Percentiles rank a stretch among this genome's conserved stretches.
phyloP scores from a whole-genome alignment of 2,113 vertebrate genomes.

The Podarcis muralis region DNA sequence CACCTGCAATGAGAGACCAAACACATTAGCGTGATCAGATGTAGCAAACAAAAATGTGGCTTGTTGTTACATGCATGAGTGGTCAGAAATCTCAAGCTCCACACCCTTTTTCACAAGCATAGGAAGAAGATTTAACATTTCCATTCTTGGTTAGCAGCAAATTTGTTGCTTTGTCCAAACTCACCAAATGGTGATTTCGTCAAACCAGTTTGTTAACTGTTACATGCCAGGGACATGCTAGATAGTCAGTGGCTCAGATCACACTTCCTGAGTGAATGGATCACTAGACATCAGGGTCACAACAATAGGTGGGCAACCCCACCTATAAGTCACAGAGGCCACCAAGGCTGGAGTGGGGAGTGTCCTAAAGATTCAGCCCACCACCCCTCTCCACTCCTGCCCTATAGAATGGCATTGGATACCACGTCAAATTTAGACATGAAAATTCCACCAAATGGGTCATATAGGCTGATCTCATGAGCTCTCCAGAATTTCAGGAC shows the following conservation, averaged over 20 bases:
- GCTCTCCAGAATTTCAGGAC: background rate
- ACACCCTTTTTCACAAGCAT: background rate
- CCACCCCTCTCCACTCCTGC: background rate
- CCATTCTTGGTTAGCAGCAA: background rate
- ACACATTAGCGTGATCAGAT: background rate
- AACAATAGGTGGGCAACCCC: no score
- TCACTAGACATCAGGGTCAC: no score
- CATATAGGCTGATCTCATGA: background rate
- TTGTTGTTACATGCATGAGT: background rate
- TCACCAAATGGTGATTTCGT: background rate
- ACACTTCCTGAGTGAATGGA: no score
- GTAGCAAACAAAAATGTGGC: background rate
- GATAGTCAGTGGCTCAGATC: no score
- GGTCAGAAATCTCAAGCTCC: background rate
- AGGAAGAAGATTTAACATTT: background rate
- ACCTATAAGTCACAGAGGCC: no score
- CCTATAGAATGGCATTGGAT: background rate
- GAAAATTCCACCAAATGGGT: background rate
- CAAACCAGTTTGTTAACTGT: background rate
- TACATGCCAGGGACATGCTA: background rate
- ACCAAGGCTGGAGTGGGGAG: no score
- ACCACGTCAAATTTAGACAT: background rate
- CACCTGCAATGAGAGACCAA: slow-evolving; percentile 73
- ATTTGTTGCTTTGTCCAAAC: background rate
- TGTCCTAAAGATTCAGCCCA: no score